phyloP scores from a whole-genome alignment of 2,888 invertebrate genomes.

The Escarpia spicata region DNA sequence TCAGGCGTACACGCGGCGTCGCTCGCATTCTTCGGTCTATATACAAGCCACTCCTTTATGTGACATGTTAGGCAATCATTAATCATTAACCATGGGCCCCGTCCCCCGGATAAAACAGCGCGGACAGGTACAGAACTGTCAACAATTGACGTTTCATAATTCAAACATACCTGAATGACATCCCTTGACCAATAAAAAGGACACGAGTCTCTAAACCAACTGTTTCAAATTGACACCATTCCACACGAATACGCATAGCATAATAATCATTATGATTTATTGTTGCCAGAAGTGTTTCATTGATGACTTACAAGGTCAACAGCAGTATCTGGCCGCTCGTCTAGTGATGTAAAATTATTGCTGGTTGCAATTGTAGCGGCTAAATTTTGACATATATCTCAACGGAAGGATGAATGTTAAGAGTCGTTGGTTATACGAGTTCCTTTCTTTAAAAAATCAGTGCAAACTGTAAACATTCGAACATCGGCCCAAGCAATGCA shows the following conservation, averaged over 20 bases:
- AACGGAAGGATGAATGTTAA: not conserved
- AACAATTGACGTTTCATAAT: not conserved
- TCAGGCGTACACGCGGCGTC: not conserved
- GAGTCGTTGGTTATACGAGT: not conserved
- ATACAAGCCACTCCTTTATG: conserved; percentile 3
- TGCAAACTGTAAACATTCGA: not conserved
- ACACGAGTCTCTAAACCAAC: no score
- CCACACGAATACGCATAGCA: no score
- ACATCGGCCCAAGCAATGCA: not conserved
- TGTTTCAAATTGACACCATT: no score
- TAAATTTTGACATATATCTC: not conserved
- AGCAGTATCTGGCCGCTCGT: no score
- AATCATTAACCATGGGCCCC: not conserved
- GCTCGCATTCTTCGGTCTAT: conserved; percentile 5
- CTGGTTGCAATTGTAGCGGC: no score
- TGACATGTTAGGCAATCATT: not conserved
- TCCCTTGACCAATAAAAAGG: no score
- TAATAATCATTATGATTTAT: no score
- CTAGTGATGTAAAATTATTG: no score
- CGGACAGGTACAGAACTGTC: not conserved
- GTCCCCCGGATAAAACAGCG: not conserved
- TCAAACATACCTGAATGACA: no score
- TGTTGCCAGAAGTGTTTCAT: no score
- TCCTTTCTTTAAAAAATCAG: not conserved
- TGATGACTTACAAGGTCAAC: no score